Base-by-base conservation (phyloP, 1,140 invertebrate species). In the Rhyacophila brunnea region DNA sequence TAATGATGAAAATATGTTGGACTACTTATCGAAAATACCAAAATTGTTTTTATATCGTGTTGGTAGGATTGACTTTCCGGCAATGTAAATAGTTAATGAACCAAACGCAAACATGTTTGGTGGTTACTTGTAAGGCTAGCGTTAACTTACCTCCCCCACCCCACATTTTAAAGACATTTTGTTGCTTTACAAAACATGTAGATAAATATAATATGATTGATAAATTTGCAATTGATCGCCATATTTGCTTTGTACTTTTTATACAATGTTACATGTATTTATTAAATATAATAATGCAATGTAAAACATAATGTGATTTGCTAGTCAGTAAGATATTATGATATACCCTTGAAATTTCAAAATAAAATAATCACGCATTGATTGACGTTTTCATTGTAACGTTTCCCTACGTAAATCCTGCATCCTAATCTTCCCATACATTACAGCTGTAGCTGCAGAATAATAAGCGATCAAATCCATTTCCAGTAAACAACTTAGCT, bases 251-350 rank as follows among this genome's bases (percentile, higher is more conserved):
- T 62, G 46, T 62, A 62, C 52, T 62, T 62, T 62, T 62, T 62
- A 62, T 62, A 62, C 60, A 56, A 60, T 47, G 58, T 56, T 43
- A 58, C 35, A 49, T 60, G 32, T 56, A 57, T 62, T 56, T 38
- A 62, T 35, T 51, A 46, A 61, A 62, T n/a, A n/a, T n/a, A n/a
- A n/a, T 55, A 45, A 62, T 56, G 60, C 60, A 62, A 62, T 62
- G 60, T 62, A 50, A 51, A 56, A 51, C 20, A 44, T 54, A 51
- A 51, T 62, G 60, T 62, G 60, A 62, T 62, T 50, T 62, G 60
- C 52, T 62, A 62, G 43, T 43, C 50, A 50, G 32, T 54, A 60
- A 51, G 48, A 20, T 44, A 48, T 60, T 54, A 60, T 60, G 23
- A 54, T 55, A 60, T 49, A 54, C 50, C 40, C 48, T 60, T 54